phyloP scores from a whole-genome alignment of 92 coral and sea anemone species.

The Phenganax stokvisi region DNA sequence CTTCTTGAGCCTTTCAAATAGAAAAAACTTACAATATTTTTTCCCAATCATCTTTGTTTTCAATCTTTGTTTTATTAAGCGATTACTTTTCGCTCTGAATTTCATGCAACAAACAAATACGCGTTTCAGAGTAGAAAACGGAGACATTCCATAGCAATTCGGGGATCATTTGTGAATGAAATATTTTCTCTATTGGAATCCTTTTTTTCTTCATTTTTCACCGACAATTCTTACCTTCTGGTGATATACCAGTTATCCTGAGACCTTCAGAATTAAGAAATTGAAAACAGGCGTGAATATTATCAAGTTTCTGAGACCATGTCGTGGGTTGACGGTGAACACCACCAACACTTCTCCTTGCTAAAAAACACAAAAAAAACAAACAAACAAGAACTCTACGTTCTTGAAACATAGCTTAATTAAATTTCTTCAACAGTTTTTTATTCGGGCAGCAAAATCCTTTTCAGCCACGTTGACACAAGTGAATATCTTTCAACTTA shows the following conservation, averaged over 20 bases:
- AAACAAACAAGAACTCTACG: not conserved
- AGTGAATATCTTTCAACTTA: too few relatives aligned
- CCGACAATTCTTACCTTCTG: conserved; percentile 59
- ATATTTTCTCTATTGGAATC: not conserved
- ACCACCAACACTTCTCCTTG: conserved; percentile 75
- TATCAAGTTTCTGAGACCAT: conserved; percentile 92
- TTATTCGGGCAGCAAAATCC: conserved; percentile 11
- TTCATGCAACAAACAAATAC: too few relatives aligned
- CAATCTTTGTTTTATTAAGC: too few relatives aligned
- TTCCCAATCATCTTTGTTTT: too few relatives aligned
- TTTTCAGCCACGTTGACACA: conserved; percentile 8
- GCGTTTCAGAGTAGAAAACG: too few relatives aligned
- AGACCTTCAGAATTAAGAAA: conserved; percentile 82
- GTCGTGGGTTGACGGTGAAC: conserved; percentile 85
- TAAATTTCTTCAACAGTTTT: not conserved
- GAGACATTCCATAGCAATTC: too few relatives aligned
- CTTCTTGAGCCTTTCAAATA: too few relatives aligned
- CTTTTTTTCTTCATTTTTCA: not conserved
- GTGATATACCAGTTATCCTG: conserved; percentile 81
- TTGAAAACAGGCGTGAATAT: conserved; percentile 93
- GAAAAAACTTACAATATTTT: too few relatives aligned
- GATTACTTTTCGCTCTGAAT: too few relatives aligned
- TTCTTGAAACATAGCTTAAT: not conserved
- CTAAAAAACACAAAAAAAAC: conserved; percentile 40
- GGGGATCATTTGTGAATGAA: not conserved